These are phyloP conservation scores for Adrianichthys oophorus DNA, from an alignment of 2,797 vertebrate species.

Conservation along the genomic window DNA sequence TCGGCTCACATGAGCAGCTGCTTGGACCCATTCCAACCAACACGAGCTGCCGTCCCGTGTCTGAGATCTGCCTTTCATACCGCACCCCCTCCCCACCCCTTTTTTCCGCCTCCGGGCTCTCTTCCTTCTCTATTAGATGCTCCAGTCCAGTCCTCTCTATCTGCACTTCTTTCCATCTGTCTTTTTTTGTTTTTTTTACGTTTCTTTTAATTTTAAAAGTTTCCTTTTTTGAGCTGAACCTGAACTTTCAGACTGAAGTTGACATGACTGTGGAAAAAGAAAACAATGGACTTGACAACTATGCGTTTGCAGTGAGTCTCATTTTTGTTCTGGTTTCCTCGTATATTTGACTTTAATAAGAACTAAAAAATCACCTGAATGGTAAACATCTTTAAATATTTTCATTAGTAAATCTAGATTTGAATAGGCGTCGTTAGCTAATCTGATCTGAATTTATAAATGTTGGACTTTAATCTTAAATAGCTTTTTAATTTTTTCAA, in stretches of 20 bases:
- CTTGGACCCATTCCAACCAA: conserved; percentile 62
- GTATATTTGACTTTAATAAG: accelerated
- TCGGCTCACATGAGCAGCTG: conserved; percentile 80
- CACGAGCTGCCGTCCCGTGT: conserved; percentile 55
- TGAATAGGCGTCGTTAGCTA: too few relatives aligned
- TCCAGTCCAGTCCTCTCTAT: conserved; percentile 2
- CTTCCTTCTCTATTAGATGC: conserved; percentile 9
- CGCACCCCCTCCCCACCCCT: not conserved
- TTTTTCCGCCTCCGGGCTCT: conserved; percentile 5
- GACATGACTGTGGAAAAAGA: conserved; percentile 77
- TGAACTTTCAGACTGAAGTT: conserved; percentile 21
- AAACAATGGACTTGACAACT: conserved; percentile 77
- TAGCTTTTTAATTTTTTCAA: too few relatives aligned
- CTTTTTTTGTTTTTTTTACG: conserved; percentile 2
- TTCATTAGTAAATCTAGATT: too few relatives aligned
- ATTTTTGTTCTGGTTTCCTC: not conserved
- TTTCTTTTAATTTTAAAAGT: conserved; percentile 17
- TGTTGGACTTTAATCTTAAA: too few relatives aligned
- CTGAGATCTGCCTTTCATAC: conserved; percentile 30
- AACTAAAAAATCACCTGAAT: too few relatives aligned
- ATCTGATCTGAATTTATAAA: too few relatives aligned
- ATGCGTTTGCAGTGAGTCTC: conserved; percentile 82
- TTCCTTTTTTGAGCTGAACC: conserved; percentile 17
- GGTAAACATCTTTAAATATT: too few relatives aligned
- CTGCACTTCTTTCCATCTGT: conserved; percentile 24